phyloP scores from a whole-genome alignment of 2,797 vertebrate genomes.

The Pampus argenteus region DNA sequence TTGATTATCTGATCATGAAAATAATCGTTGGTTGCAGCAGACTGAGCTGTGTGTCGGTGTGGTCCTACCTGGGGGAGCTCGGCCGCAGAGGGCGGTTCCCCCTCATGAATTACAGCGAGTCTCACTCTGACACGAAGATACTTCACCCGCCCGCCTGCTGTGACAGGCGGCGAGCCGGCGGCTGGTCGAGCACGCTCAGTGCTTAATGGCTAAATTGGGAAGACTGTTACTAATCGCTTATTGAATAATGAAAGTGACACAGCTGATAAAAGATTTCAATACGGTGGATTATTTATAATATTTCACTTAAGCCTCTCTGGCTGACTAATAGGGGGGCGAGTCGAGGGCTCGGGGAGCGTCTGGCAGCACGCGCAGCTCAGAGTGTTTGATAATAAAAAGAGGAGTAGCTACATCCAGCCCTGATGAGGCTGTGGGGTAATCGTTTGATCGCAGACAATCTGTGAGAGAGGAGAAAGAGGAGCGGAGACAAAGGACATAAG shows the following conservation, averaged over 20 bases:
- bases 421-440: background rate
- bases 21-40: background rate
- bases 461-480: background rate
- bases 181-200: conserved; percentile 66
- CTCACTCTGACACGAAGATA: conserved; percentile 80
- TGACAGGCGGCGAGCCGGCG: conserved; percentile 73
- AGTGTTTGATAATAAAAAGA: conserved; percentile 19
- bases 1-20: background rate
- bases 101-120: conserved; percentile 80
- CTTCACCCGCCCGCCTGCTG: conserved; percentile 72
- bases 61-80: conserved; percentile 54
- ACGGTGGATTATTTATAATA: conserved; percentile 91
- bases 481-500: background rate
- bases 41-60: conserved; percentile 14
- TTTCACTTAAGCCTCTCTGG: conserved; percentile 87
- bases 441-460: background rate
- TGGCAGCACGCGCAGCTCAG: conserved; percentile 55
- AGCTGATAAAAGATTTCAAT: conserved; percentile 96
- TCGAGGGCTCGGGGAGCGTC: conserved; percentile 73
- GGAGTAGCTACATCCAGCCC: background rate
- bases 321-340: conserved; percentile 84
- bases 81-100: conserved; percentile 68
- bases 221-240: conserved; percentile 91
- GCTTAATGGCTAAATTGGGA: conserved; percentile 89
- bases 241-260: conserved; percentile 96